A percentile compares a stretch with the other conserved stretches of the same genome.
These are phyloP conservation scores for Cataglyphis hispanica DNA, from an alignment of 1,140 invertebrate species.

Conservation along the genomic window DNA sequence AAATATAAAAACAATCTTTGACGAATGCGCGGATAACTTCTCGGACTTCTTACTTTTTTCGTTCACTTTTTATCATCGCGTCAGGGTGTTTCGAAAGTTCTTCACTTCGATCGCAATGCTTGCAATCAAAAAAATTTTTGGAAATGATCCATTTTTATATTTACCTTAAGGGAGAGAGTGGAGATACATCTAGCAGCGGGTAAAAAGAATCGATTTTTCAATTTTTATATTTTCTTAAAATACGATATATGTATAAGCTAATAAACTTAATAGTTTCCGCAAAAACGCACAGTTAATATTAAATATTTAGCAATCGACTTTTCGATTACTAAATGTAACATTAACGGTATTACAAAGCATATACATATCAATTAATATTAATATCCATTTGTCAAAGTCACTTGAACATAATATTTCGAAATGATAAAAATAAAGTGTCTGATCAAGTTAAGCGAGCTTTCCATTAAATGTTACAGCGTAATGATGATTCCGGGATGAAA, in stretches of 20 bases:
- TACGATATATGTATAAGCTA: too few species aligned
- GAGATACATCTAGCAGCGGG: too few species aligned
- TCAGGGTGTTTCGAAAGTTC: background rate
- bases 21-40: slow-evolving; percentile 31
- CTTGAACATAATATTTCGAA: background rate
- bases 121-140: too few species aligned
- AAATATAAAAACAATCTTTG: slow-evolving; percentile 49
- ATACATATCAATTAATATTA: background rate
- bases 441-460: background rate
- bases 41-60: slow-evolving; percentile 52
- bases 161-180: too few species aligned
- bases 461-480: background rate
- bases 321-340: too few species aligned
- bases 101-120: background rate
- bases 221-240: too few species aligned
- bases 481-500: background rate
- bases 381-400: background rate
- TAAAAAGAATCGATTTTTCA: too few species aligned
- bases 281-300: too few species aligned
- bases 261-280: too few species aligned
- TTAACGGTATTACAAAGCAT: too few species aligned
- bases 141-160: too few species aligned
- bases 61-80: slow-evolving; percentile 1
- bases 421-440: background rate
- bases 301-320: too few species aligned